phyloP scores from a whole-genome alignment of 1,140 invertebrate genomes.

The Orius insidiosus region DNA sequence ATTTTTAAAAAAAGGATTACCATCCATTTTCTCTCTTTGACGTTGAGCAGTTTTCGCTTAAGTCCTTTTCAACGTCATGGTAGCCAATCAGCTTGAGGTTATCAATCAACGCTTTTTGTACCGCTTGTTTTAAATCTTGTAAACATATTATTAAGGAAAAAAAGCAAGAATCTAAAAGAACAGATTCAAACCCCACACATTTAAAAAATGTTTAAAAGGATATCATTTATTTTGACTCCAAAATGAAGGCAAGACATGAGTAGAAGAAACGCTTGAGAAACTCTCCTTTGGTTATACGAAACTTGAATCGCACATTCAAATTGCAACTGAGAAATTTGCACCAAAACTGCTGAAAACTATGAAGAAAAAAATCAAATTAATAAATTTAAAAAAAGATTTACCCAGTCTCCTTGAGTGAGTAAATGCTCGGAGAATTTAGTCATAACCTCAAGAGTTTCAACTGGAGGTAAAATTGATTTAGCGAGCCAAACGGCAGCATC shows the following conservation, averaged over 20 bases:
- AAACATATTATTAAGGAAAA: too few relatives aligned
- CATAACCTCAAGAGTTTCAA: conserved; percentile 33
- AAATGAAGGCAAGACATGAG: conserved; percentile 31
- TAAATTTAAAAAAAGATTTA: conserved; percentile 18
- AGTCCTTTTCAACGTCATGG: too few relatives aligned
- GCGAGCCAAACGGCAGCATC: conserved; percentile 40
- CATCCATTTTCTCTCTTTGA: too few relatives aligned
- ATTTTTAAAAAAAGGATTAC: too few relatives aligned
- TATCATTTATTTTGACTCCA: conserved; percentile 25
- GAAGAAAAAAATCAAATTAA: conserved; percentile 17
- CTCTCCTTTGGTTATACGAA: conserved; percentile 28
- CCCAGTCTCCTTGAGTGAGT: conserved; percentile 31
- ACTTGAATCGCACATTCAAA: conserved; percentile 32
- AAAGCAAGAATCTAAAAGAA: too few relatives aligned
- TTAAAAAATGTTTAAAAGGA: conserved; percentile 13
- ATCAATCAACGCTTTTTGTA: too few relatives aligned
- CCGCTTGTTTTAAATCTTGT: too few relatives aligned
- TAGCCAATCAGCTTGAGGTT: too few relatives aligned
- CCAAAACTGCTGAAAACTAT: conserved; percentile 32
- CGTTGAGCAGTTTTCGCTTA: too few relatives aligned
- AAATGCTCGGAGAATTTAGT: conserved; percentile 38
- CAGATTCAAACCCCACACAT: too few relatives aligned
- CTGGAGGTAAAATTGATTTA: conserved; percentile 32
- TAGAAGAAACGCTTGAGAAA: conserved; percentile 31
- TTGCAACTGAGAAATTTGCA: conserved; percentile 31